phyloP scores from a whole-genome alignment of 2,797 vertebrate genomes.

The Ctenopoma multispine region DNA sequence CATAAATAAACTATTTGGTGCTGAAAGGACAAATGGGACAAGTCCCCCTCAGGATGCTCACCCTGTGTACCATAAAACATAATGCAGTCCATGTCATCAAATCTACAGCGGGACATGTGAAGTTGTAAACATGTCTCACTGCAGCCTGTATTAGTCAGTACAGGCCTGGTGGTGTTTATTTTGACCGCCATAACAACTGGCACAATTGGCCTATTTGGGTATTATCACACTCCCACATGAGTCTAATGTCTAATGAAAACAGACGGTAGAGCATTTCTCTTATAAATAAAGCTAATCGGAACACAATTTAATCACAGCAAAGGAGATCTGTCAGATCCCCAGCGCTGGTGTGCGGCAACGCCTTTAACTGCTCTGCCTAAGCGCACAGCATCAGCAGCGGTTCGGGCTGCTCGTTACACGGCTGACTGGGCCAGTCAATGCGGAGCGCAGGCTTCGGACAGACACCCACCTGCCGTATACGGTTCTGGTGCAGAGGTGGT shows the following conservation, averaged over 20 bases:
- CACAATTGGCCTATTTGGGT: slow-evolving; percentile 21
- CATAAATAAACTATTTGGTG: neutral
- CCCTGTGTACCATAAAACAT: neutral
- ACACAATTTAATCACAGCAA: slow-evolving; percentile 3
- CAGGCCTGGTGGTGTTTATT: slow-evolving; percentile 59
- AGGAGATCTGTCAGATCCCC: slow-evolving; percentile 7
- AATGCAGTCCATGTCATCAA: neutral
- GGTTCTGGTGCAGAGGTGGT: slow-evolving; percentile 84
- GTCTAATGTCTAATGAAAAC: slow-evolving; percentile 24
- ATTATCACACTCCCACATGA: slow-evolving; percentile 4
- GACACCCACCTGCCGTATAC: slow-evolving; percentile 93
- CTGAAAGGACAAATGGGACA: neutral
- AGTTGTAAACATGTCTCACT: slow-evolving; percentile 44
- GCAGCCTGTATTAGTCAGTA: slow-evolving; percentile 19
- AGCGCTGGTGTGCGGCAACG: slow-evolving; percentile 71
- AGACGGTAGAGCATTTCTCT: neutral
- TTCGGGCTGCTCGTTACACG: slow-evolving; percentile 41
- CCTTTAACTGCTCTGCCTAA: slow-evolving; percentile 58
- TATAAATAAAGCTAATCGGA: slow-evolving; percentile 24
- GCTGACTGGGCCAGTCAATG: slow-evolving; percentile 42
- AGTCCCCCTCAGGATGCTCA: neutral
- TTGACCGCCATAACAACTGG: slow-evolving; percentile 43
- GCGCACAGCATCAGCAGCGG: slow-evolving; percentile 53
- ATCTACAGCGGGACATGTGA: neutral
- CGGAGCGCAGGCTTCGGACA: slow-evolving; percentile 39